Evolutionary conservation across 1,140 invertebrate species (phyloP).

Genomic region (Patella vulgata): DNA sequence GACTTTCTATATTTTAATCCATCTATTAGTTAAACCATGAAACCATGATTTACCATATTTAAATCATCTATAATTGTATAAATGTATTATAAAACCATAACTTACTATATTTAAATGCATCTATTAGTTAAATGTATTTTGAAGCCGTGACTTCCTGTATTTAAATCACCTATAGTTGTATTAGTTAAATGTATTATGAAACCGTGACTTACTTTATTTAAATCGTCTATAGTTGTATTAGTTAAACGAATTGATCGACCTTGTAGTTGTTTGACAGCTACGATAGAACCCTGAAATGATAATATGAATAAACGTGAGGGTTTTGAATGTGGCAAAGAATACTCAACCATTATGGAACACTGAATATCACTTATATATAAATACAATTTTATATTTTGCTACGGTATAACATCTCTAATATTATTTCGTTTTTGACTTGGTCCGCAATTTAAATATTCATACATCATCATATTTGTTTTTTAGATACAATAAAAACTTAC

Average conservation of each 20-base stretch:
- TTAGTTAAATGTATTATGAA: no score
- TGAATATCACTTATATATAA: background rate
- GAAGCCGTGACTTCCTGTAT: no score
- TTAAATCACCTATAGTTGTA: no score
- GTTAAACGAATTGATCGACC: slow-evolving; percentile 39
- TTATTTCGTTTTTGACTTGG: background rate
- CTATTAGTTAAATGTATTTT: no score
- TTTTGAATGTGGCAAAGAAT: background rate
- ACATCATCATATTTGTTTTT: background rate
- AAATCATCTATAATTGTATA: no score
- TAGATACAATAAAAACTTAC: slow-evolving; percentile 20
- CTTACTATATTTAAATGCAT: no score
- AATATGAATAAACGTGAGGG: slow-evolving; percentile 2
- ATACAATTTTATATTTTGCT: background rate
- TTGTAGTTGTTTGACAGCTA: slow-evolving; percentile 49
- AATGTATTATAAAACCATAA: no score
- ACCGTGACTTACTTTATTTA: slow-evolving; percentile 38
- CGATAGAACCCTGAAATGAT: slow-evolving; percentile 37
- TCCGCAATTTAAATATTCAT: background rate
- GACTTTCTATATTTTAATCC: no score
- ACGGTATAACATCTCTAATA: background rate
- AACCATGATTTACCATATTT: no score
- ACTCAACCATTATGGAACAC: background rate
- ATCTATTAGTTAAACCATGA: no score
- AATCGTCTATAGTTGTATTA: slow-evolving; percentile 36